Conservation (phyloP, 2,888 invertebrate species). For the Tinea semifulvella region DNA sequence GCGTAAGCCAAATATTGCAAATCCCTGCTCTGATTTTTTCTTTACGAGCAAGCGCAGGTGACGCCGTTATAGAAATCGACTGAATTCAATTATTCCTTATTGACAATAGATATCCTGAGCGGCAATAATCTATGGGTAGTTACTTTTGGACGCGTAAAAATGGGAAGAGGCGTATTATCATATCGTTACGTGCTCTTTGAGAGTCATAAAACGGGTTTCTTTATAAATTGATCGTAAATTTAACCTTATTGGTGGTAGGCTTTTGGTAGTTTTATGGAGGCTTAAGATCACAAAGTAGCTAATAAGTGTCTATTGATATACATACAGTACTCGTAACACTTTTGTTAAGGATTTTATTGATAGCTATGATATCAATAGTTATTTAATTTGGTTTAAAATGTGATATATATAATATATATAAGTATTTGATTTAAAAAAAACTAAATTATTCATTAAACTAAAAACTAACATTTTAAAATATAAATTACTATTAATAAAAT, state of each 20-base stretch:
- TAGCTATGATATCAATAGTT: no score
- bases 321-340: no score
- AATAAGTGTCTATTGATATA: no score
- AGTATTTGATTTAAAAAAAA: no score
- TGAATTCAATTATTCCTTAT: conserved; percentile 57
- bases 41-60: conserved; percentile 46
- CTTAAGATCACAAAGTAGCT: no score
- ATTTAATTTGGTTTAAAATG: no score
- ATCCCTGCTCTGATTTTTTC: conserved; percentile 39
- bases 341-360: no score
- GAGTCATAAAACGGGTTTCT: conserved; percentile 42
- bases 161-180: conserved; percentile 22
- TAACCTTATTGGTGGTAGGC: conserved; percentile 19
- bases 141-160: conserved; percentile 27
- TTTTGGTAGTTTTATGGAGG: neutral
- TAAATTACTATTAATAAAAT: no score
- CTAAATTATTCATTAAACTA: no score
- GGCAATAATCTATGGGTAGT: conserved; percentile 42
- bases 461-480: no score
- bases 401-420: no score
- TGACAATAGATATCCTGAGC: conserved; percentile 44
- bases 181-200: conserved; percentile 19
- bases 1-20: conserved; percentile 49
- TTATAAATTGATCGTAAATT: conserved; percentile 57
- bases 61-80: conserved; percentile 49